phyloP scores from a whole-genome alignment of 2,113 vertebrate species.

The Craseonycteris thonglongyai region DNA sequence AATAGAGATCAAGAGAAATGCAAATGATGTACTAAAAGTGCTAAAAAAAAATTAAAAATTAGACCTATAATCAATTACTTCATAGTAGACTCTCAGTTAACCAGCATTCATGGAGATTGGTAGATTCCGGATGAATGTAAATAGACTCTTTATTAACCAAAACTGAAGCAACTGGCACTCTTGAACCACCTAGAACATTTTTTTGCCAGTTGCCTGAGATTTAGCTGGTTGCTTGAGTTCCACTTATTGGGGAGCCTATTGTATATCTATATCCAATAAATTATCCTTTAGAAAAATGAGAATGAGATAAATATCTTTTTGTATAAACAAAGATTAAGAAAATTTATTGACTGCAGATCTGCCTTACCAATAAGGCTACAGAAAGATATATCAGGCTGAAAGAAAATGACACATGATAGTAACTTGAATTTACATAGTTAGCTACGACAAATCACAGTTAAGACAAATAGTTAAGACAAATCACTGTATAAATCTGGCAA shows the following conservation, averaged over 20 bases:
- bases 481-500: neutral
- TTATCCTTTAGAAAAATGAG: neutral
- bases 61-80: neutral
- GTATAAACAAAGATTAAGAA: neutral
- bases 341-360: neutral
- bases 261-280: neutral
- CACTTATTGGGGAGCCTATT: too few species aligned
- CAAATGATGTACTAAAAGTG: neutral
- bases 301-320: neutral
- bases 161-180: too few species aligned
- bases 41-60: neutral
- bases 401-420: neutral
- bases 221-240: too few species aligned
- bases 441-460: too few species aligned
- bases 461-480: too few species aligned
- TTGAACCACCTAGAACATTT: too few species aligned
- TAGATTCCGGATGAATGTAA: too few species aligned
- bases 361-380: neutral
- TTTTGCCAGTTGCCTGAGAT: too few species aligned
- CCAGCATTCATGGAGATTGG: too few species aligned
- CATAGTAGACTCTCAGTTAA: too few species aligned
- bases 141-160: too few species aligned
- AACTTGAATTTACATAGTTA: neutral
- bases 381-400: neutral
- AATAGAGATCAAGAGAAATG: neutral